These are phyloP conservation scores for Alectoris magna DNA, from an alignment of 2,797 vertebrate species.

Conservation along the genomic window DNA sequence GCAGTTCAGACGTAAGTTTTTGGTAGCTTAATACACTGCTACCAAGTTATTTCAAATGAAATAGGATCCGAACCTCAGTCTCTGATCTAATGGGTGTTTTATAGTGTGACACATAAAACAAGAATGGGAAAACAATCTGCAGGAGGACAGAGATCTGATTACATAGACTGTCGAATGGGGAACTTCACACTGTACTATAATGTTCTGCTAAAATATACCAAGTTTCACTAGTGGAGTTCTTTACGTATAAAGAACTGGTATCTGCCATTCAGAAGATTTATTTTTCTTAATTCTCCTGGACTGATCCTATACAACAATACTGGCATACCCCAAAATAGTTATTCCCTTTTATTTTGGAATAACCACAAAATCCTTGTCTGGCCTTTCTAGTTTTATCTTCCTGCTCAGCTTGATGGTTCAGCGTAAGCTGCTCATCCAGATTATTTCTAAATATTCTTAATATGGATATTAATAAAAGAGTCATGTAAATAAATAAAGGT, in stretches of 20 bases:
- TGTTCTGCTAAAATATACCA: conserved; percentile 59
- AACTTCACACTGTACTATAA: conserved; percentile 2
- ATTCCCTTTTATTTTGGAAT: not conserved
- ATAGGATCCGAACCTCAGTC: conserved; percentile 48
- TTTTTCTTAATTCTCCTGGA: not conserved
- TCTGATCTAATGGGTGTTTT: conserved; percentile 48
- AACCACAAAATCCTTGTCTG: not conserved
- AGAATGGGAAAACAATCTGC: conserved; percentile 45
- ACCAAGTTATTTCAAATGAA: conserved; percentile 44
- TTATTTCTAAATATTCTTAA: not conserved
- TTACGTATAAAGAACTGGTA: conserved; percentile 28
- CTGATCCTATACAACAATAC: not conserved
- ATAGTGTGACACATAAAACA: conserved; percentile 53
- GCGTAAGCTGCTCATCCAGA: not conserved
- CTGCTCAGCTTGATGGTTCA: not conserved
- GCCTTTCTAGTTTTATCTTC: not conserved
- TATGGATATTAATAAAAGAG: not conserved
- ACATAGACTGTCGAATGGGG: not conserved
- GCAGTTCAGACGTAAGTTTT: conserved; percentile 22
- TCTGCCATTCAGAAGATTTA: not conserved
- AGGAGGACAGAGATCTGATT: conserved; percentile 59
- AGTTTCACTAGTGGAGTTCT: conserved; percentile 55
- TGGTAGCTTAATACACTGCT: not conserved
- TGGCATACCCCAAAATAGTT: not conserved
- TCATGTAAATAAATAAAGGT: not conserved